Base-by-base conservation (phyloP, 2,113 vertebrate species). In the Apistogramma diplotaenia region DNA sequence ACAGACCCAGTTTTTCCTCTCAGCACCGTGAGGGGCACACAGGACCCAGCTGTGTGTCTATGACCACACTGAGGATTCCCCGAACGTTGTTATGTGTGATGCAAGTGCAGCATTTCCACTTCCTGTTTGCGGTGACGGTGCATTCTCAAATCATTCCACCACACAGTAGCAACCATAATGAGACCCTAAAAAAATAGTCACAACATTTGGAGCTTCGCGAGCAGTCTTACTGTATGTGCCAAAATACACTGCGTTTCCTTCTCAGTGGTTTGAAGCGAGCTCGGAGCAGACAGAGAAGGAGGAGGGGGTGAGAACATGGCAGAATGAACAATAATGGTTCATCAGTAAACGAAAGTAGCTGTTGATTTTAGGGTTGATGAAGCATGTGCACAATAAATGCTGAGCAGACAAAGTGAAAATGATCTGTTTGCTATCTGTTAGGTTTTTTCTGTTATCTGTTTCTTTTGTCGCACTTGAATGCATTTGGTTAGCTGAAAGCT, bases 101-200 rank as follows among this genome's bases (percentile, higher is more conserved):
- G 46, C 49, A 61, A 78, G 61, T n/a, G 19, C 27, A 11, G 16
- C 2, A 0, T 88, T 89, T 90, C 77, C 62, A 88, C 58, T 87
- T 89, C 86, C 78, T 88, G 84, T 88, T 85, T 88, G 55, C n/a
- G 58, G 85, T 75, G 74, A 85, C 2, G 2, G 6, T n/a, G 19
- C 57, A 70, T 29, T 79, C 23, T 60, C 9, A 65, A 40, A 16
- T 80, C n/a, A 58, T 40, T 82, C 19, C 25, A 74, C 18, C 3
- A 65, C 23, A 51, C 56, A 35, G 60, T 15, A 84, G 67, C 23
- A 2, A 19, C 37, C 3, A 11, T 16, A 65, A 74, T 15, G 15
- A 19, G 23, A 54, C 31, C 19, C 16, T 29, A 8, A 82, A 54
- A 76, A 59, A 79, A 77, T 25, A 23, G 31, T 70, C 53, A 73